Evolutionary conservation across 2,888 invertebrate species (phyloP).

Genomic region (Panzeria rudis): DNA sequence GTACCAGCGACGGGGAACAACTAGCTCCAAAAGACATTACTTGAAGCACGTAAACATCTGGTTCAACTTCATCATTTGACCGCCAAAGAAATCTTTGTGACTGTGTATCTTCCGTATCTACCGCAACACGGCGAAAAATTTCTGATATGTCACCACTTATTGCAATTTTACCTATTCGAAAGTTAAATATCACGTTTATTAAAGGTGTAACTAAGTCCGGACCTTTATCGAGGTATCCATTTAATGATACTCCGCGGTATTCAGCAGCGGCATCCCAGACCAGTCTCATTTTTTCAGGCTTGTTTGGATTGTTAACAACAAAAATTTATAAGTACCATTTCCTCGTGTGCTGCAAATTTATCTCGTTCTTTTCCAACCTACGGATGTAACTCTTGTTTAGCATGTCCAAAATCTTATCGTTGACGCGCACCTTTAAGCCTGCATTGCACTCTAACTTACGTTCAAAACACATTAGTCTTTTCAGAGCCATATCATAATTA

Average conservation of each 20-base stretch:
- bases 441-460: too few species aligned
- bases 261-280: too few species aligned
- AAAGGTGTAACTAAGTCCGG: conserved; percentile 78
- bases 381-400: too few species aligned
- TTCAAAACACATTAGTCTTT: too few species aligned
- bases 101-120: too few species aligned
- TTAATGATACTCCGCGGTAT: too few species aligned
- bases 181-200: conserved; percentile 77
- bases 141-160: not conserved
- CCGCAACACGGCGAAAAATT: not conserved
- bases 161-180: conserved; percentile 68
- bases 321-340: too few species aligned
- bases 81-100: conserved; percentile 78
- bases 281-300: not conserved
- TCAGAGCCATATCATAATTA: too few species aligned
- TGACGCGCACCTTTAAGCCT: too few species aligned
- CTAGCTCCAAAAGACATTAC: conserved; percentile 75
- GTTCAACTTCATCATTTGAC: not conserved
- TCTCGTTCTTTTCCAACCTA: too few species aligned
- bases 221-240: conserved; percentile 72
- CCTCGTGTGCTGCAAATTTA: too few species aligned
- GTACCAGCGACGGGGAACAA: conserved; percentile 73
- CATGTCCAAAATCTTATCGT: too few species aligned
- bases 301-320: not conserved
- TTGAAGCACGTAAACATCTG: conserved; percentile 66